Evolutionary conservation across 2,888 invertebrate species (phyloP).

Genomic region (Amblyteles armatorius): DNA sequence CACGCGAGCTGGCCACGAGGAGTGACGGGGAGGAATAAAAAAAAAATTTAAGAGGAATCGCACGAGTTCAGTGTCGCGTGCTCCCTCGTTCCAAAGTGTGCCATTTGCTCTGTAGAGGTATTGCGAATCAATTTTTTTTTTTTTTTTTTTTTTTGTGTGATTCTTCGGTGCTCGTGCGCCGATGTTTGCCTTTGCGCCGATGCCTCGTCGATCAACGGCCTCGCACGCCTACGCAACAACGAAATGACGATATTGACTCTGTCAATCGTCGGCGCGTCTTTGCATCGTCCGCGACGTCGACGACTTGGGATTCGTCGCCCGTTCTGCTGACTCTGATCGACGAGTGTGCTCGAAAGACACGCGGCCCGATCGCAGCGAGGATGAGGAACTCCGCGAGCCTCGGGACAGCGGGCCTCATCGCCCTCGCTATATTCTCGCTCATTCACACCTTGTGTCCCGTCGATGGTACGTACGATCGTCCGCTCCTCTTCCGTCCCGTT

Average conservation of each 20-base stretch:
- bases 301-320: constrained; percentile 59
- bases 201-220: constrained; percentile 39
- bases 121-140: neutral
- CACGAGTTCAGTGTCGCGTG: constrained; percentile 16
- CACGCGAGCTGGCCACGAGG: constrained; percentile 24
- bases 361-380: constrained; percentile 63
- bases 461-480: constrained; percentile 75
- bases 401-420: constrained; percentile 76
- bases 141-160: neutral
- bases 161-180: constrained; percentile 24
- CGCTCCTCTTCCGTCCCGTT: neutral
- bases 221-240: constrained; percentile 63
- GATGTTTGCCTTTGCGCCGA: constrained; percentile 43
- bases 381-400: constrained; percentile 73
- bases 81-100: constrained; percentile 39
- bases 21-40: constrained; percentile 2
- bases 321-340: constrained; percentile 29
- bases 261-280: constrained; percentile 60
- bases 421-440: constrained; percentile 77
- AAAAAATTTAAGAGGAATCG: neutral
- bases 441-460: constrained; percentile 76
- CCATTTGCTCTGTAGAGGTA: constrained; percentile 40
- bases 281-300: constrained; percentile 59
- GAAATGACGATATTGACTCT: constrained; percentile 73
- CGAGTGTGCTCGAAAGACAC: constrained; percentile 21